Conservation (phyloP, 2,888 invertebrate genomes). For the Eilema griseolum region DNA sequence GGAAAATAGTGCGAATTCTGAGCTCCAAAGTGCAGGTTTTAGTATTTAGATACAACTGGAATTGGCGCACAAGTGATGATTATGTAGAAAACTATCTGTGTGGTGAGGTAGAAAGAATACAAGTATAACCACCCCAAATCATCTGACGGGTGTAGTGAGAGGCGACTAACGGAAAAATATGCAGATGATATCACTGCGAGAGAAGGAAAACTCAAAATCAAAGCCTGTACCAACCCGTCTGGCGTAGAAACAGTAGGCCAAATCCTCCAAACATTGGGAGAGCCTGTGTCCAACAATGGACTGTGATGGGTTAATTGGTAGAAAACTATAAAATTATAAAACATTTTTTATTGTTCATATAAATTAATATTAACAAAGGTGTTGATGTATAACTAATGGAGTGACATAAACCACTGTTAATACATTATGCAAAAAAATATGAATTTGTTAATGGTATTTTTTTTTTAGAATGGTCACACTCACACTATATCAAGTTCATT, state of each 20-base stretch:
- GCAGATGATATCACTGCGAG: too few relatives aligned
- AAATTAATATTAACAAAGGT: conserved; percentile 78
- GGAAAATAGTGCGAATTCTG: background rate
- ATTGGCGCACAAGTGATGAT: background rate
- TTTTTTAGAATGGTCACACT: conserved; percentile 9
- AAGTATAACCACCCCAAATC: too few relatives aligned
- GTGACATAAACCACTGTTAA: conserved; percentile 61
- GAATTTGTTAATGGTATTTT: background rate
- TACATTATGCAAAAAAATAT: conserved; percentile 45
- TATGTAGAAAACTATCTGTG: background rate
- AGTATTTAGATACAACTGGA: background rate
- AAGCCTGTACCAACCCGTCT: too few relatives aligned
- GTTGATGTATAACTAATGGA: conserved; percentile 67
- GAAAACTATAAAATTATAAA: conserved; percentile 43
- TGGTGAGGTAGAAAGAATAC: too few relatives aligned
- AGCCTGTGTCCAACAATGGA: too few relatives aligned
- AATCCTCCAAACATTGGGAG: too few relatives aligned
- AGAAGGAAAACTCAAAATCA: too few relatives aligned
- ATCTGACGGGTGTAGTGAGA: too few relatives aligned
- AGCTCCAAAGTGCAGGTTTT: background rate
- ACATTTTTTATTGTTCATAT: conserved; percentile 78
- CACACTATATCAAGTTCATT: background rate
- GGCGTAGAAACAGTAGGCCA: too few relatives aligned
- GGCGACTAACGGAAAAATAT: too few relatives aligned
- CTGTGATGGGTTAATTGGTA: too few relatives aligned